These are phyloP conservation scores for Megatriorchis doriae DNA, from an alignment of 2,113 vertebrate genomes.

Conservation along the genomic window DNA sequence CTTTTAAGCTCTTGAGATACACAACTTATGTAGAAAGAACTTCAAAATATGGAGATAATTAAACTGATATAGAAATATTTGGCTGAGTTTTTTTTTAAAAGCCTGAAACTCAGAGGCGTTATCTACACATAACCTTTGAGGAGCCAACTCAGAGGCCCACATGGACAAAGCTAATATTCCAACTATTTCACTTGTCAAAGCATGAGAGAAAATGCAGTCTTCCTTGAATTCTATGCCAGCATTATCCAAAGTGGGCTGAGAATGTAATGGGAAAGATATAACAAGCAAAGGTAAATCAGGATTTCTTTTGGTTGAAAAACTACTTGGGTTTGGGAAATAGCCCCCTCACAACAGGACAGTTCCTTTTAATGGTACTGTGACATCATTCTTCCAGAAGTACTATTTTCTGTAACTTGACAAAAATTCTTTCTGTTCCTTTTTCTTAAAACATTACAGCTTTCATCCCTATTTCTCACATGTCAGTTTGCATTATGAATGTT, in stretches of 20 bases:
- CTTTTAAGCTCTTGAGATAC: not conserved
- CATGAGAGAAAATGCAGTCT: not conserved
- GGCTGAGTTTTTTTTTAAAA: not conserved
- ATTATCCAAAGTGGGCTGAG: not conserved
- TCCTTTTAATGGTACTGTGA: not conserved
- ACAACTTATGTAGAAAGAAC: not conserved
- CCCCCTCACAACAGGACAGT: not conserved
- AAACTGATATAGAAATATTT: not conserved
- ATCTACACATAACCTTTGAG: fast-evolving
- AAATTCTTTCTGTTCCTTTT: not conserved
- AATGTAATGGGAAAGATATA: not conserved
- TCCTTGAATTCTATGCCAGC: not conserved
- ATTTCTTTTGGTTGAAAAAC: not conserved
- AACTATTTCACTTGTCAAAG: not conserved
- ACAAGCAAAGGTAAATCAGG: not conserved
- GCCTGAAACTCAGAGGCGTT: not conserved
- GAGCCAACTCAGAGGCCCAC: not conserved
- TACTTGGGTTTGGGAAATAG: not conserved
- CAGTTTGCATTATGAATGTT: not conserved
- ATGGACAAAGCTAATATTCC: not conserved
- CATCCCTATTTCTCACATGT: not conserved
- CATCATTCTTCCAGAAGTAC: not conserved
- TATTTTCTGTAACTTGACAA: not conserved
- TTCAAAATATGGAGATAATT: not conserved
- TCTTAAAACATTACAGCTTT: not conserved